Percentiles rank a stretch among this genome's conserved stretches.
Conservation (phyloP, 2,797 vertebrate genomes). For the Bovichtus variegatus region DNA sequence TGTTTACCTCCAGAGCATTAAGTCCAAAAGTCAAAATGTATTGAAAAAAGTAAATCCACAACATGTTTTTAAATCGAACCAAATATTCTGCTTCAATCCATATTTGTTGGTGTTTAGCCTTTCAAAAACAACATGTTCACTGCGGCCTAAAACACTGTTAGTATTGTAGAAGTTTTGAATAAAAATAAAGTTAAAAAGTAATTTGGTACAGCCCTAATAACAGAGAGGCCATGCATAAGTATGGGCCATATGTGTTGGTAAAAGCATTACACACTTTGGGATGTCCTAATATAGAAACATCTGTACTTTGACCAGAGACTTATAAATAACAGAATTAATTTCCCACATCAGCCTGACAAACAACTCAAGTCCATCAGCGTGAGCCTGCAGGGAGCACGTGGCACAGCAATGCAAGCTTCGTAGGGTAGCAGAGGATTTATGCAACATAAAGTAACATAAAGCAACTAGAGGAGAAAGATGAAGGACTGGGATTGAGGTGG, state of each 20-base stretch:
- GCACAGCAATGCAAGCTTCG: not conserved
- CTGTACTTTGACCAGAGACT: not conserved
- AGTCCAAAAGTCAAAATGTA: too few species aligned
- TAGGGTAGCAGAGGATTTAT: not conserved
- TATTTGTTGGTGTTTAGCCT: too few species aligned
- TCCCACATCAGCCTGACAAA: not conserved
- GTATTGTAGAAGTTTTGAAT: too few species aligned
- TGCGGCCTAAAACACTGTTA: too few species aligned
- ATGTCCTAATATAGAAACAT: not conserved
- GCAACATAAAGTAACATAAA: not conserved
- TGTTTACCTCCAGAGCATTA: too few species aligned
- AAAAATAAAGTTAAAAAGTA: too few species aligned
- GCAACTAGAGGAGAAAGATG: not conserved
- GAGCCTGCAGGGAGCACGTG: not conserved
- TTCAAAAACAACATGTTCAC: too few species aligned
- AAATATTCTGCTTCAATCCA: too few species aligned
- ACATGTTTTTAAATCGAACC: too few species aligned
- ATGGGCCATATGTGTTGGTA: not conserved
- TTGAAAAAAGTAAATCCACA: too few species aligned
- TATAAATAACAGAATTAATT: not conserved
- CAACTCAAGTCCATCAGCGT: not conserved
- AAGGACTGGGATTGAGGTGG: not conserved
- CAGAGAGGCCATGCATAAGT: not conserved
- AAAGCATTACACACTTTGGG: not conserved
- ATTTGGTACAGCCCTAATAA: too few species aligned